Percentiles rank a stretch among this genome's conserved stretches.
Conservation (phyloP, 2,888 invertebrate genomes). For the Gymnosoma rotundatum region DNA sequence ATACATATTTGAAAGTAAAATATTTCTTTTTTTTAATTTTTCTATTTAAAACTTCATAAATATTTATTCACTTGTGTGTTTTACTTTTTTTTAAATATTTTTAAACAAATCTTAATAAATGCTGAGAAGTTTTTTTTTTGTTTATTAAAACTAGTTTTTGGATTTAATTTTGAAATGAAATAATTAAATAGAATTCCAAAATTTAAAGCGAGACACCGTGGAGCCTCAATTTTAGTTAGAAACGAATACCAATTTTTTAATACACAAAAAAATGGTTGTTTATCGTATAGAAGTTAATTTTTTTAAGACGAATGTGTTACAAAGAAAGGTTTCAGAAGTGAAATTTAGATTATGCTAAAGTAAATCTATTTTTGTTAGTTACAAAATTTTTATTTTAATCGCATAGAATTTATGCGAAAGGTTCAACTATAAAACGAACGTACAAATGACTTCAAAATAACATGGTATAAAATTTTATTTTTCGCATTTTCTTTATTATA, state of each 20-base stretch:
- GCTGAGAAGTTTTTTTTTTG: conserved; percentile 19
- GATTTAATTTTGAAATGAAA: conserved; percentile 23
- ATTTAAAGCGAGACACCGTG: conserved; percentile 53
- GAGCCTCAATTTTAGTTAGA: conserved; percentile 39
- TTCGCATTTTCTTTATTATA: too few relatives aligned
- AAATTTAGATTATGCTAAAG: background rate
- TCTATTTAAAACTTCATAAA: conserved; percentile 36
- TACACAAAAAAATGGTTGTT: background rate
- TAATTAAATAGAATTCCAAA: conserved; percentile 10
- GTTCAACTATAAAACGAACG: too few relatives aligned
- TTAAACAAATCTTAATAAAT: conserved; percentile 1
- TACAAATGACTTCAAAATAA: too few relatives aligned
- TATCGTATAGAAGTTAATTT: background rate
- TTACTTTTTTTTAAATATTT: conserved; percentile 17
- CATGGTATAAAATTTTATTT: too few relatives aligned
- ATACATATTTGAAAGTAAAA: conserved; percentile 32
- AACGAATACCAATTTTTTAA: conserved; percentile 6
- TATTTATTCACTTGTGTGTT: conserved; percentile 42
- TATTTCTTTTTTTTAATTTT: conserved; percentile 18
- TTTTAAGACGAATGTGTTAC: conserved; percentile 11
- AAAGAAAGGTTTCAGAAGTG: background rate
- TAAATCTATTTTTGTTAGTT: background rate
- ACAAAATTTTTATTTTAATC: too few relatives aligned
- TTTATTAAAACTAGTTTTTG: conserved; percentile 48
- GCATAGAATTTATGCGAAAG: too few relatives aligned